Evolutionary conservation across 2,113 vertebrate genomes (phyloP).

Genomic region (Atrichornis clamosus): DNA sequence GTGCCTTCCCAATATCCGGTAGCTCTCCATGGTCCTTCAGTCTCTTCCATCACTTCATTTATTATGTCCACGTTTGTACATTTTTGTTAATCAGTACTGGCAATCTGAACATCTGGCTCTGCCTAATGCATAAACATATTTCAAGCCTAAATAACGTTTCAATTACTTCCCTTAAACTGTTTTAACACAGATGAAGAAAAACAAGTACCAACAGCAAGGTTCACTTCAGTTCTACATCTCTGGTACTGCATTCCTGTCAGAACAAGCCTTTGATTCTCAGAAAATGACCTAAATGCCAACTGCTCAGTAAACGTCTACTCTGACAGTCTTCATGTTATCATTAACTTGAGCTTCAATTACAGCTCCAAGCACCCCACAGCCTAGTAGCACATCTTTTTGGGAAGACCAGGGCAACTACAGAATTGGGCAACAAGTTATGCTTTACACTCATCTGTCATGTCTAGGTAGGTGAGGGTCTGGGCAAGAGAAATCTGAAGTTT

Average conservation of each 20-base stretch:
- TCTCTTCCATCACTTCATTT: background rate
- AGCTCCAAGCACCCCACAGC: background rate
- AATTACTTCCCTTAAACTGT: background rate
- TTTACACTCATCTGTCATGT: background rate
- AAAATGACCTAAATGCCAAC: background rate
- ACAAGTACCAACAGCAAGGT: background rate
- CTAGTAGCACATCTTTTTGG: background rate
- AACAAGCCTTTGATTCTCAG: background rate
- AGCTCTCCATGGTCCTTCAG: slow-evolving; percentile 58
- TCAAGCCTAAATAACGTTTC: background rate
- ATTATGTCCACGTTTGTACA: background rate
- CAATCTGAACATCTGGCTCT: background rate
- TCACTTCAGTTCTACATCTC: background rate
- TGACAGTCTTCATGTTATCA: background rate
- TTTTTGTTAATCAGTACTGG: background rate
- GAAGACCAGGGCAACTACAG: background rate
- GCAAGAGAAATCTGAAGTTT: background rate
- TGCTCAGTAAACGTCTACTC: background rate
- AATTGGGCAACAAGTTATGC: background rate
- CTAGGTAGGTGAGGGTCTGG: background rate
- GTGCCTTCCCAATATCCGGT: background rate
- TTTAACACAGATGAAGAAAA: background rate
- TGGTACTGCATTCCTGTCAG: background rate
- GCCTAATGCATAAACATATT: background rate
- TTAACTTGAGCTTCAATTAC: background rate